Base-by-base conservation (phyloP, 2,888 invertebrate species). In the Trisateles emortualis region DNA sequence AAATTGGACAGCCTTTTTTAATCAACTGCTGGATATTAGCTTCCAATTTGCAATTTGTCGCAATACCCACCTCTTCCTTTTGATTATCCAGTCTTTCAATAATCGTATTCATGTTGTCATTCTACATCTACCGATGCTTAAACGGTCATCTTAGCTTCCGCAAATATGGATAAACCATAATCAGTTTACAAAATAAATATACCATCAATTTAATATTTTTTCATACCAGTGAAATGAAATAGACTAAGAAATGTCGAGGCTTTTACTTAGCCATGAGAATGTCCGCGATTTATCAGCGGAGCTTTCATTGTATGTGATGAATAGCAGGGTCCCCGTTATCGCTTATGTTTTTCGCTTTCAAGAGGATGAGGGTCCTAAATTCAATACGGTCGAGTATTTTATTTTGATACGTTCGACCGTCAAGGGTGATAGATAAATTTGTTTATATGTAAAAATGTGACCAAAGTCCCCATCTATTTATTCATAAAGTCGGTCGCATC, bases 251-350 rank as follows among this genome's bases (percentile, higher is more conserved):
- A 45, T 41, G 41, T 38, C 30, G 29, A 42, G 43, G 51, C 62
- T 65, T 54, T 64, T 67, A 69, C 62, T 69, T 67, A 61, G 56
- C 67, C 62, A 70, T 70, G 55, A 53, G 46, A 62, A 70, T 62
- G 51, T 55, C 36, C 44, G 48, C 52, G 32, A 66, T 67, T 70
- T 70, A 65, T 68, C 67, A 53, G 33, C 58, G 45, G 51, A 58
- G 62, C 67, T 56, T 62, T 66, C 62, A 67, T 50, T 70, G 67
- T 62, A 40, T 67, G 46, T 68, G 71, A 68, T 68, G 67, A 66
- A 67, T 65, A 40, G 67, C 51, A 5, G 16, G 51, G 40, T 3
- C 46, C 48, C 48, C 52, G 48, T 58, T 67, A 61, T 60, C 55
- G 46, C 46, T 55, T 50, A 55, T 67, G 44, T 62, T 58, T 68